Conservation (phyloP, 1,140 invertebrate species). For the Diorhabda sublineata region DNA sequence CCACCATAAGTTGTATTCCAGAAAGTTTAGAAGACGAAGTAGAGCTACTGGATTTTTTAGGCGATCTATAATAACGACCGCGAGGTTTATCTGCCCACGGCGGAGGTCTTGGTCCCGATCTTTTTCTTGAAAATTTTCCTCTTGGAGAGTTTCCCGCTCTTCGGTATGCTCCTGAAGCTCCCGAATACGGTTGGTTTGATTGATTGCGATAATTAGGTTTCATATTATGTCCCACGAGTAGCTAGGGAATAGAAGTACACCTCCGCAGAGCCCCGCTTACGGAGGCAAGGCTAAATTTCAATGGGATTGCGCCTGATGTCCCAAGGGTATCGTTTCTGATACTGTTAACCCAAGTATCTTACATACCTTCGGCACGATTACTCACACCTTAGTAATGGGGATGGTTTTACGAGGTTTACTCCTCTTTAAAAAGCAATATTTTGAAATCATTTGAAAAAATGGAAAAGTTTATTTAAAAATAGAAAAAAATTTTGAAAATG, state of each 20-base stretch:
- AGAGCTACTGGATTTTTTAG: background rate
- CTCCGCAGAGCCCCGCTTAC: constrained; percentile 14
- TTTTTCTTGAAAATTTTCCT: background rate
- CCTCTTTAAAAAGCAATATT: constrained; percentile 24
- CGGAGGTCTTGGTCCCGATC: background rate
- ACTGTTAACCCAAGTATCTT: constrained; percentile 13
- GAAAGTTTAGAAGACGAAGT: background rate
- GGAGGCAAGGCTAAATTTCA: constrained; percentile 8
- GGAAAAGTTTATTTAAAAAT: too few relatives aligned
- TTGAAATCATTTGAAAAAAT: too few relatives aligned
- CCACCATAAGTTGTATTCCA: constrained; percentile 7
- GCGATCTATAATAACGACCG: background rate
- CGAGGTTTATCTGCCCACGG: background rate
- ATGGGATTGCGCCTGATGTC: constrained; percentile 12
- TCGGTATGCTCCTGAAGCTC: constrained; percentile 9
- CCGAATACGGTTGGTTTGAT: constrained; percentile 9
- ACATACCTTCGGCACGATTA: constrained; percentile 13
- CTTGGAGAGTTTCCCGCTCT: constrained; percentile 2
- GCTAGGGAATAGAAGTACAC: constrained; percentile 16
- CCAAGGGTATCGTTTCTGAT: constrained; percentile 13
- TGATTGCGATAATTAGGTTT: constrained; percentile 11
- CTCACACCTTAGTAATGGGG: constrained; percentile 14
- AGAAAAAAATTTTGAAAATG: too few relatives aligned
- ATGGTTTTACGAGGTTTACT: constrained; percentile 28
- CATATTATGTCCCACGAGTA: constrained; percentile 17